These are phyloP conservation scores for Sternarchorhynchus goeldii DNA, from an alignment of 2,797 vertebrate genomes.

Conservation along the genomic window DNA sequence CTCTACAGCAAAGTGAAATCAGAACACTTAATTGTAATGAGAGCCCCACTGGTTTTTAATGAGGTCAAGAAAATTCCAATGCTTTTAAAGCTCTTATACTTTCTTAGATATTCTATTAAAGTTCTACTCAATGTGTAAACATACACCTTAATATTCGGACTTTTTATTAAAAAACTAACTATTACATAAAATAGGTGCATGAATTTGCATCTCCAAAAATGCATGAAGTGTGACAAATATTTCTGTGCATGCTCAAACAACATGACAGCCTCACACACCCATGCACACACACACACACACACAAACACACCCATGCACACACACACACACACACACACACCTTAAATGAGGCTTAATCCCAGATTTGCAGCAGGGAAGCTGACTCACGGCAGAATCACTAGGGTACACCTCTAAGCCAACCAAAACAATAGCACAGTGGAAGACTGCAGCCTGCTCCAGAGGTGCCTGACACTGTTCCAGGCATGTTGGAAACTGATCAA, in stretches of 20 bases:
- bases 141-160: background rate
- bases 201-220: background rate
- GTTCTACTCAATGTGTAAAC: constrained; percentile 11
- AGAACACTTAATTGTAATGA: constrained; percentile 31
- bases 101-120: constrained; percentile 14
- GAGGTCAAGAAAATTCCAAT: constrained; percentile 43
- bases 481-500: background rate
- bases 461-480: background rate
- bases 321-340: background rate
- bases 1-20: constrained; percentile 34
- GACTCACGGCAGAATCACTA: background rate
- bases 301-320: background rate
- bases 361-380: constrained; percentile 15
- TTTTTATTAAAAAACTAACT: background rate
- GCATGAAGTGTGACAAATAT: no score
- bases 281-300: constrained; percentile 11
- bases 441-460: background rate
- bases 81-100: constrained; percentile 12
- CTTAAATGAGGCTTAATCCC: constrained; percentile 7
- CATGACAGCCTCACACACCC: background rate
- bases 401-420: constrained; percentile 6
- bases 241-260: background rate
- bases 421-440: constrained; percentile 19
- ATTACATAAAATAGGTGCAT: background rate
- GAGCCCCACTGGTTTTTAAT: constrained; percentile 25